Base-by-base conservation (phyloP, 1,140 invertebrate species). In the Thaumetopoea pityocampa region DNA sequence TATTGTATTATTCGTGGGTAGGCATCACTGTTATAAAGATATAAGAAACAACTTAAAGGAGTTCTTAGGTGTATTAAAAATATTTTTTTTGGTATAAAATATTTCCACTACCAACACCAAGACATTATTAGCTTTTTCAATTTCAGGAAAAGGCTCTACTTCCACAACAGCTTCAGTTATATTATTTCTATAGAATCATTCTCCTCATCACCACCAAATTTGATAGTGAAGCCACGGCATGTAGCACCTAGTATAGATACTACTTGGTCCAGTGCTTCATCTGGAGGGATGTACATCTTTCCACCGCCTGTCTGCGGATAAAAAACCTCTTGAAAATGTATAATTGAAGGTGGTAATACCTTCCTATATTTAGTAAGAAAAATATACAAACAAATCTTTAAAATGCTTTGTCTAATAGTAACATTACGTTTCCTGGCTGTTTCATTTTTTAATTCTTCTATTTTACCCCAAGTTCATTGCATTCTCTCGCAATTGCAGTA, bases 401-500 rank as follows among this genome's bases (percentile, higher is more conserved):
- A 2, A 22, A 14, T 20, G 11, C 23, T 35, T 35, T 22, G 10
- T 22, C 33, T 20, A 3, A 35, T 35, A 8, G 1, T 10, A n/a
- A 28, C 12, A 15, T 5, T 23, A n/a, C 37, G 8, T 32, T 42
- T 32, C 6, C 27, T 11, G 1, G 28, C 28, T 8, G 28, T n/a
- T n/a, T n/a, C n/a, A n/a, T 33, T 43, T 43, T 43, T 17, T 33
- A 33, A 43, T 41, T 30, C 28, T 41, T 28, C 27, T 18, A 30
- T 15, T 41, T 41, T 15, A 41, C 5, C 11, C 19, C 14, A 16
- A 23, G 18, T 8, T n/a, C 5, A 16, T 7, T 14, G 2, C 2
- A 17, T 32, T 32, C 29, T 32, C 14, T 16, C 15, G 12, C 12
- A 3, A 32, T 8, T 18, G 29, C 29, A 17, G n/a, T 32, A 2